Conservation (phyloP, 2,888 invertebrate species). For the Perdita meconis region DNA sequence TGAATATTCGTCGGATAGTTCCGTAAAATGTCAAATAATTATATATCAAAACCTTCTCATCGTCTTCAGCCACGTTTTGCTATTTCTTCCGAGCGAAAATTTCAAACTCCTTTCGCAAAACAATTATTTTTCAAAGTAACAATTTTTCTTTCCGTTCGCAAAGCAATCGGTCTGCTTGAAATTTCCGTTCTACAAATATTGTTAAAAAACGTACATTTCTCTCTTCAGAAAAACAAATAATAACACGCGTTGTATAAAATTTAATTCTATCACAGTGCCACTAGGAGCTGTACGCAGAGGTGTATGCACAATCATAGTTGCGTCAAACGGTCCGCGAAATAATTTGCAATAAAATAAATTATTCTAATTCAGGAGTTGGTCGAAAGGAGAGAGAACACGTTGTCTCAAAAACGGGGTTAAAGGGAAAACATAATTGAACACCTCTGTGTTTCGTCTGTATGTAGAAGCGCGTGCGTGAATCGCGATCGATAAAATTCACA, state of each 20-base stretch:
- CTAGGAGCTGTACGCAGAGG: conserved; percentile 14
- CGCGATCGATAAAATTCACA: conserved; percentile 37
- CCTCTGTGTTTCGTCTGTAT: conserved; percentile 4
- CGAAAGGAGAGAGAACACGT: too few relatives aligned
- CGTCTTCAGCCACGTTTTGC: not conserved
- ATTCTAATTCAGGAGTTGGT: too few relatives aligned
- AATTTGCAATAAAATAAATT: too few relatives aligned
- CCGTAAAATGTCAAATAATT: too few relatives aligned
- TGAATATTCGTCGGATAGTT: too few relatives aligned
- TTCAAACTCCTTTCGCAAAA: not conserved
- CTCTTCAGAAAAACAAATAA: not conserved
- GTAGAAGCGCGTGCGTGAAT: conserved; percentile 19
- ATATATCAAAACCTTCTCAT: too few relatives aligned
- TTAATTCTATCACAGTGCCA: conserved; percentile 28
- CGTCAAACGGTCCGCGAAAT: too few relatives aligned
- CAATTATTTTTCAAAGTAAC: conserved; percentile 29
- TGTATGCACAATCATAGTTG: too few relatives aligned
- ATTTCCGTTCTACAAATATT: not conserved
- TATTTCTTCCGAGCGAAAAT: not conserved
- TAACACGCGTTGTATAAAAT: conserved; percentile 31
- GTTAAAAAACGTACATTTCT: conserved; percentile 4
- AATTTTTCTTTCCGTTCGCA: conserved; percentile 8
- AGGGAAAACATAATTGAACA: not conserved
- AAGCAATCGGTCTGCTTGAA: not conserved
- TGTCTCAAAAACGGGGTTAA: too few relatives aligned